phyloP scores from a whole-genome alignment of 2,113 vertebrate genomes.

The Onychostoma macrolepis region DNA sequence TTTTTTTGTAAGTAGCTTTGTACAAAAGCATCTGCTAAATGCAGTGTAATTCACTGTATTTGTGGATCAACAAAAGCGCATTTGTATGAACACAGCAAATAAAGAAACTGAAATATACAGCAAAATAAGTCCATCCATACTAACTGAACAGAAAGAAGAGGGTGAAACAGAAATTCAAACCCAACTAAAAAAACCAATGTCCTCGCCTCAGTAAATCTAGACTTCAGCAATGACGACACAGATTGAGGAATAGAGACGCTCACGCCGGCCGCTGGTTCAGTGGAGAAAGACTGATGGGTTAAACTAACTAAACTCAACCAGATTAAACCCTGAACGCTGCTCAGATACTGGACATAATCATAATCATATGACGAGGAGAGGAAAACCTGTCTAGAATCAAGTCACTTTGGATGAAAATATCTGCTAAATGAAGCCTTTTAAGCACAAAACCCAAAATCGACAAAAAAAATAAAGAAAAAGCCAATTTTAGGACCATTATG shows the following conservation, averaged over 20 bases:
- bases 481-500: neutral
- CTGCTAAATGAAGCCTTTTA: neutral
- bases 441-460: neutral
- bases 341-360: neutral
- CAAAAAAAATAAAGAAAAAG: neutral
- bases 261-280: slow-evolving; percentile 29
- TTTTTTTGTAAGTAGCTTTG: neutral
- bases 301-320: neutral
- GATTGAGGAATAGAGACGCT: slow-evolving; percentile 64
- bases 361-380: neutral
- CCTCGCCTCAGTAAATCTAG: slow-evolving; percentile 98
- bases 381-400: no score
- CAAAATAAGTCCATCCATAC: neutral
- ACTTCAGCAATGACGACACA: slow-evolving; percentile 95
- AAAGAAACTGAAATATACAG: neutral
- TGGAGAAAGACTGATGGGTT: slow-evolving; percentile 8
- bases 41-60: neutral
- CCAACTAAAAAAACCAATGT: slow-evolving; percentile 62
- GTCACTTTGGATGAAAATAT: neutral
- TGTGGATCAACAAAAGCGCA: neutral
- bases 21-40: neutral
- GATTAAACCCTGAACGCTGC: neutral
- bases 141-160: neutral
- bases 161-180: slow-evolving; percentile 53
- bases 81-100: neutral